Evolutionary conservation across 2,888 invertebrate genomes (phyloP), one percentile per base, ranked within the genome.

Genomic region (Heliconius sara): DNA sequence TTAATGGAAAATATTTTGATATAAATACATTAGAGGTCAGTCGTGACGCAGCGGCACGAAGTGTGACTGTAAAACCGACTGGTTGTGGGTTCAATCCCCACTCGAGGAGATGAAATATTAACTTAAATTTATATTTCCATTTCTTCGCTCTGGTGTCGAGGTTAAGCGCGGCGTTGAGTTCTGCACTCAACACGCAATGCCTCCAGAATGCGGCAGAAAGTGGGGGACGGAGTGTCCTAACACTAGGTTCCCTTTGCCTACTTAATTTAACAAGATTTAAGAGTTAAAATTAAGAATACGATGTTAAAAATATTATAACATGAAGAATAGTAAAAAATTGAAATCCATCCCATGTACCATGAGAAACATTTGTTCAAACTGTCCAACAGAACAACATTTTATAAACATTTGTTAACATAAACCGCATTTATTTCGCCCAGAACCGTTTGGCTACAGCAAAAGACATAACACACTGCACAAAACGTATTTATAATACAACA

Each of bases 401-500:
- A 39, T 60, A 78, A 73, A 19, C 68, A 75, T 80, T 47, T 52
- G 79, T 76, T 65, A 79, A 72, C 70, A 68, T 76, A 81, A 80
- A 79, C 76, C 75, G 52, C 74, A 79, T 77, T 77, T 80, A 67
- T 77, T 79, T 79, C 71, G 63, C 77, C 70, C 66, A 77, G 71
- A 63, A 60, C 63, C 73, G 77, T 60, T 66, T 76, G 67, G 70
- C 70, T 82, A 78, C 81, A 78, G 66, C 79, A 63, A 78, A 76
- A 80, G 57, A 81, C 76, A 80, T 76, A 78, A 81, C 81, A 82
- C 78, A 81, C 78, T 78, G 82, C 79, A 80, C 76, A 63, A 68
- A 78, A 76, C 78, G 79, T 79, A 81, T 80, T 81, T 83, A 79
- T 81, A 80, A 78, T 80, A 81, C 78, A 80, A 82, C 76, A 79